Evolutionary conservation across 2,113 vertebrate genomes (phyloP), one percentile per base, ranked within the genome.

Genomic region (Tapirus terrestris): DNA sequence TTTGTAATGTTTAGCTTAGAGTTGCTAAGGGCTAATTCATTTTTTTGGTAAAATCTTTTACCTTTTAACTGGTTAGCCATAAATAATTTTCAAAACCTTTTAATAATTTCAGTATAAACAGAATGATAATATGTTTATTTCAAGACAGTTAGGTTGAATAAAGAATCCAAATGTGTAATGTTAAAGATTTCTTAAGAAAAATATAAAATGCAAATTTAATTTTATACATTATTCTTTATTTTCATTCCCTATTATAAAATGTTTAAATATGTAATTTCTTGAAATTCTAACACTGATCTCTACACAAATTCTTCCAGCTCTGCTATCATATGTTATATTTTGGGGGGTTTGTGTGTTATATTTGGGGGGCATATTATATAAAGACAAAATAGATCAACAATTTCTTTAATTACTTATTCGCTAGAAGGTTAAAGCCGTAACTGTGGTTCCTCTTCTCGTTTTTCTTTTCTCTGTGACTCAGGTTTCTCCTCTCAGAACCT

Each of bases 101-200:
- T 73, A 85, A 39, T 80, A 94, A 51, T 8, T 91, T 84, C 33
- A 87, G 6, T 60, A 33, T 73, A 63, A 67, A 18, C 25, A 60
- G 67, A 91, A 94, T 85, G 73, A 82, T 84, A 84, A 51, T 48
- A 29, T 53, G n/a, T 89, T 87, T 87, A 76, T 84, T 96, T 93
- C 21, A 88, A 60, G 79, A 85, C 73, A 79, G 29, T 33, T 81
- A 80, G 39, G 25, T 48, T 36, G 27, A 73, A 84, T 79, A 84
- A 63, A 56, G 29, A 79, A 53, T 80, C 17, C 11, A 91, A 85
- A 53, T 56, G 5, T 85, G 10, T 58, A 53, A 90, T 45, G 11
- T 48, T 60, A 83, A 81, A 83, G 51, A 89, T 8, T 89, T 77
- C 61, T 63, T 51, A n/a, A 84, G 79, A 93, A 84, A 93, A 93